phyloP scores from a whole-genome alignment of 2,797 vertebrate species.

The Sebastes taczanowskii region DNA sequence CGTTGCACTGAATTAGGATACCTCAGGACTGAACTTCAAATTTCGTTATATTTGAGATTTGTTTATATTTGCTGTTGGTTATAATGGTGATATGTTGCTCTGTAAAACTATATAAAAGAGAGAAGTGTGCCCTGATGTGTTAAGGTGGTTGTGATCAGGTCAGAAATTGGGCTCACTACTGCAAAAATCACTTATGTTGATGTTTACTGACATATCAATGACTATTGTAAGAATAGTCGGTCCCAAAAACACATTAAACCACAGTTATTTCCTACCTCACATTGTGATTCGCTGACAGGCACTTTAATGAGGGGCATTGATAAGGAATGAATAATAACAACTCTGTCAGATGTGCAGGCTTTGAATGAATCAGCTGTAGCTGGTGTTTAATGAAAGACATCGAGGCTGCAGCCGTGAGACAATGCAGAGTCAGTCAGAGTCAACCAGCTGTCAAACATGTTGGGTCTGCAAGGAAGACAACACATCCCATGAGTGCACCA shows the following conservation, averaged over 20 bases:
- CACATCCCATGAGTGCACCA: not conserved
- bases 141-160: not conserved
- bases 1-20: not conserved
- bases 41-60: not conserved
- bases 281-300: not conserved
- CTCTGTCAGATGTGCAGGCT: slow-evolving; percentile 17
- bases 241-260: not conserved
- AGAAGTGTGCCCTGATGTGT: not conserved
- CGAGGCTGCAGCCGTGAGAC: slow-evolving; percentile 2
- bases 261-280: not conserved
- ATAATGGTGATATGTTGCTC: not conserved
- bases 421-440: not conserved
- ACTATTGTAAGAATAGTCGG: not conserved
- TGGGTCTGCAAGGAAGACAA: not conserved
- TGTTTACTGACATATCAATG: not conserved
- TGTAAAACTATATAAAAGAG: not conserved
- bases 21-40: slow-evolving; percentile 6
- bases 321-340: slow-evolving; percentile 6
- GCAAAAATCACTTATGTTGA: not conserved
- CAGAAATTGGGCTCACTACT: not conserved
- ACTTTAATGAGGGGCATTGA: not conserved
- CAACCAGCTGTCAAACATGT: slow-evolving; percentile 20
- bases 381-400: slow-evolving; percentile 1
- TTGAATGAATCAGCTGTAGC: slow-evolving; percentile 14
- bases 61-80: slow-evolving; percentile 10